Evolutionary conservation across 92 coral and sea anemone species (phyloP), one percentile per base, ranked within the genome.

Genomic region (Micromussa lordhowensis): DNA sequence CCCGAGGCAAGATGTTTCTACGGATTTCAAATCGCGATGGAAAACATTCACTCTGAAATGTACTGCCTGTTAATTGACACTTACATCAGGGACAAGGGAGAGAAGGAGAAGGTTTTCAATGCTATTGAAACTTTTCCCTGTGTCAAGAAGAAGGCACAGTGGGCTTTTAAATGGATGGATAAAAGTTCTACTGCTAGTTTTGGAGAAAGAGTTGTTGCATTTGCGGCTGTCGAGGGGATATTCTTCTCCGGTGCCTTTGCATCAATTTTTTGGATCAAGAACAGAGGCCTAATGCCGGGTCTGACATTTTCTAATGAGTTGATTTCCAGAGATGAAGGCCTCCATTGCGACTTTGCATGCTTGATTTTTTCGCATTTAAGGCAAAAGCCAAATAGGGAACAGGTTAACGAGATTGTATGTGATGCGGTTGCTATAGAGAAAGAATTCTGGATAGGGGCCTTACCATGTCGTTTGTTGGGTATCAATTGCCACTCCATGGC

Each of bases 21-120:
- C 88, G 97, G 97, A 6, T 94, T 94, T 84, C 97, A 94, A 77
- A 93, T 94, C n/a, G 94, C 97, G n/a, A 94, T 94, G 93, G 97
- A 94, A 49, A 94, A 94, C 69, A 90, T 94, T 34, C 97, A 94
- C 76, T 92, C 97, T 18, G 97, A 94, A 85, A 94, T 94, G 97
- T 94, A 94, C 54, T 92, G 95, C 63, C 92, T 94, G 26, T 85
- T 94, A 69, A 92, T 94, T 48, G 97, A 94, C 57, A 92, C 93
- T 22, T 92, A 89, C 84, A 90, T 94, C 24, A 64, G 87, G 19
- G 97, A 94, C 53, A 86, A 72, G 16, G 84, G 75, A 53, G 95
- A 94, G 40, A 94, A 94, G 76, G 79, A 87, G 55, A 94, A 77
- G 63, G 75, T 94, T 15, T 94, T 94, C 51, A 92, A 92, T 90